phyloP scores from a whole-genome alignment of 2,113 vertebrate species.

The Litocranius walleri region DNA sequence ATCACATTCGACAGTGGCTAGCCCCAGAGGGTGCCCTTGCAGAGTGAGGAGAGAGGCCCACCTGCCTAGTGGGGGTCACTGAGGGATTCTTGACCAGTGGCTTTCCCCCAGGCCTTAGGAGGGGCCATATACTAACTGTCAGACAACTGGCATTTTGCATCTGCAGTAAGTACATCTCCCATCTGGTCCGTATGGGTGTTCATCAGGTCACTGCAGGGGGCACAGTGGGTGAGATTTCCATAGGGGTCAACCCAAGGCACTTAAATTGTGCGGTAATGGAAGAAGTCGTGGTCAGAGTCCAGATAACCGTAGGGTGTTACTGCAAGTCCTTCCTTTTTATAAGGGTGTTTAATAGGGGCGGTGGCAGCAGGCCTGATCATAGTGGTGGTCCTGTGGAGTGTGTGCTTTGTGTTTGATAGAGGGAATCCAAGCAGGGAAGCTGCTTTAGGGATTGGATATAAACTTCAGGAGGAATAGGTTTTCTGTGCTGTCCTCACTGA shows the following conservation, averaged over 20 bases:
- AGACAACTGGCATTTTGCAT: background rate
- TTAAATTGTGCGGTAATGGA: background rate
- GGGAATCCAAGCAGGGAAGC: background rate
- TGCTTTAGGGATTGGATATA: background rate
- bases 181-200: background rate
- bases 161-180: background rate
- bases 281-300: background rate
- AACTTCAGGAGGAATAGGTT: too few species aligned
- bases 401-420: background rate
- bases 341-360: background rate
- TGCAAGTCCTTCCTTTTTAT: background rate
- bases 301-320: background rate
- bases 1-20: background rate
- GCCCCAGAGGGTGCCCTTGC: background rate
- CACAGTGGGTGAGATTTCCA: background rate
- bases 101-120: background rate
- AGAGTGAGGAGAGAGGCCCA: background rate
- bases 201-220: background rate
- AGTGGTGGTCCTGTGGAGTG: background rate
- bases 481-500: too few species aligned
- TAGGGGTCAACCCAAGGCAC: background rate
- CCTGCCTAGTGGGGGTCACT: background rate
- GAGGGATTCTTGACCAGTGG: background rate
- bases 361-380: background rate
- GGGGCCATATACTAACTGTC: background rate